A percentile compares a stretch with the other conserved stretches of the same genome.
phyloP scores from a whole-genome alignment of 2,797 vertebrate genomes.

The Anguilla megastoma region DNA sequence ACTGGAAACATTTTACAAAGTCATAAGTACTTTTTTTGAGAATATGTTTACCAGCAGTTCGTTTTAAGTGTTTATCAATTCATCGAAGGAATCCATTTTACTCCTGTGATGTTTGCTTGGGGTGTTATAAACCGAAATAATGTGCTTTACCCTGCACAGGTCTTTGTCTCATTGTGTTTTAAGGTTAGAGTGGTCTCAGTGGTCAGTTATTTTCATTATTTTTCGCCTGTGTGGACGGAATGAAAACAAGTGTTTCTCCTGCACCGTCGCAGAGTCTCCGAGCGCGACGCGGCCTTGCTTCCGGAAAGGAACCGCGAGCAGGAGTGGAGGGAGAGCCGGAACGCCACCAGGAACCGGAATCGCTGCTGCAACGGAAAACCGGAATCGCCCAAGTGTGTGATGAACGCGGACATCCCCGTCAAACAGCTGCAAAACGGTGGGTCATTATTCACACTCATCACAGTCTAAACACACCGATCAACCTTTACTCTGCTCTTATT shows the following conservation, averaged over 20 bases:
- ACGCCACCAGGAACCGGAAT: conserved; percentile 58
- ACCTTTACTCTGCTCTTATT: neutral
- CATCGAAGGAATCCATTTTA: neutral
- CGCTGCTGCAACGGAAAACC: conserved; percentile 71
- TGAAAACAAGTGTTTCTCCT: neutral
- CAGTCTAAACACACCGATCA: neutral
- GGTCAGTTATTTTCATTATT: neutral
- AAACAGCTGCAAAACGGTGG: conserved; percentile 79
- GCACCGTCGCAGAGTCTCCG: conserved; percentile 69
- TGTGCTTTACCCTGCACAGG: neutral
- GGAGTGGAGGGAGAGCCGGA: conserved; percentile 73
- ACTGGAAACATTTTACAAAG: neutral
- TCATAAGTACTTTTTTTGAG: neutral
- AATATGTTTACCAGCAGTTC: neutral
- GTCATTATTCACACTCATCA: conserved; percentile 1
- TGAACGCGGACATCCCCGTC: conserved; percentile 64
- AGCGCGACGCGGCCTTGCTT: conserved; percentile 72
- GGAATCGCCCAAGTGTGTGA: conserved; percentile 72
- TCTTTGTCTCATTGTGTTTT: neutral
- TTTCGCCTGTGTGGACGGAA: neutral
- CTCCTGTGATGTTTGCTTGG: neutral
- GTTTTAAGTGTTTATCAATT: neutral
- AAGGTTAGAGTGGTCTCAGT: no score
- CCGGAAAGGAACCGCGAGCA: conserved; percentile 78
- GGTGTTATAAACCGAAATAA: neutral